Evolutionary conservation across 2,113 vertebrate genomes (phyloP).

Genomic region (Cyanocitta stelleri): DNA sequence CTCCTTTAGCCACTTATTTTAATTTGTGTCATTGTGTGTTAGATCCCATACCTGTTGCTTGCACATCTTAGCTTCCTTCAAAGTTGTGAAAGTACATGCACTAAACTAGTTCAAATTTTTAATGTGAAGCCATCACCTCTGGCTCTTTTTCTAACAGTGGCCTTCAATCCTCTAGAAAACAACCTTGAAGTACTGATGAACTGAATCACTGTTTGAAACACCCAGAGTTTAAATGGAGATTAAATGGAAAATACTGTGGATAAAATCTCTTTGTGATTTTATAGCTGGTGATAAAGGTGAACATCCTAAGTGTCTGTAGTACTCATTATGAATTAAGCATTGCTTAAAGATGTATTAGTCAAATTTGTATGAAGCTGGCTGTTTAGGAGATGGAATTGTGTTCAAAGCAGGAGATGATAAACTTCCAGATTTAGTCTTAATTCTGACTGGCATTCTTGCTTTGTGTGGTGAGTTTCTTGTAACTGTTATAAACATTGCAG

Average conservation of each 20-base stretch:
- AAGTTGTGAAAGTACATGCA: not conserved
- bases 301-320: not conserved
- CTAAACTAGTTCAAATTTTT: not conserved
- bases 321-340: not conserved
- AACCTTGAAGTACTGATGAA: fast-evolving
- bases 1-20: not conserved
- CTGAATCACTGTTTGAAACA: not conserved
- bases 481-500: not conserved
- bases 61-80: not conserved
- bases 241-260: not conserved
- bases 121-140: not conserved
- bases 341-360: not conserved
- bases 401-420: not conserved
- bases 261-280: not conserved
- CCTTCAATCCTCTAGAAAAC: not conserved
- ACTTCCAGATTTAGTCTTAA: not conserved
- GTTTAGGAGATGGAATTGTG: not conserved
- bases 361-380: not conserved
- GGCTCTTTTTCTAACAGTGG: not conserved
- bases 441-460: not conserved
- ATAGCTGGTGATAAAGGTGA: not conserved
- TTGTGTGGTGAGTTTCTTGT: not conserved
- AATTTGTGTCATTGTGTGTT: not conserved
- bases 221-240: not conserved
- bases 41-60: not conserved